These are phyloP conservation scores for Sebastes schlegelii DNA, from an alignment of 2,113 vertebrate genomes.

Conservation along the genomic window DNA sequence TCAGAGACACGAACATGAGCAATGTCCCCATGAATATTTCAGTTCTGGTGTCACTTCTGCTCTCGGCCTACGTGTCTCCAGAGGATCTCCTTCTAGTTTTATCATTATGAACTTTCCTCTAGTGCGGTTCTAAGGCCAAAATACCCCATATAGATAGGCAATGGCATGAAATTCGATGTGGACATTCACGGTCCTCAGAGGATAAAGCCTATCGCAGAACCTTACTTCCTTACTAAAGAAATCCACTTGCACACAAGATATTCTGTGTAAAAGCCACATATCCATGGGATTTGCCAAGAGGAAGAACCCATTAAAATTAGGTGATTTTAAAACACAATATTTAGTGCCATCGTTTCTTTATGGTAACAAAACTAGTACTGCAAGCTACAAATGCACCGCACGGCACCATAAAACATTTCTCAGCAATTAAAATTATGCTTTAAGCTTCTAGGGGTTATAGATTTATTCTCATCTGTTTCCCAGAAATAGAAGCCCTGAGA, in stretches of 20 bases:
- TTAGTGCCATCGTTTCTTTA: not conserved
- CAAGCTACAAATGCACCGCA: not conserved
- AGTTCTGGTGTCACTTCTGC: constrained; percentile 28
- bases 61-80: constrained; percentile 11
- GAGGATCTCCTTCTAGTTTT: constrained; percentile 34
- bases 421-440: not conserved
- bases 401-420: not conserved
- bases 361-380: not conserved
- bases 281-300: not conserved
- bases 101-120: constrained; percentile 3
- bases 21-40: constrained; percentile 50
- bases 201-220: not conserved
- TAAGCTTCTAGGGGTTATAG: not conserved
- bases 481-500: not conserved
- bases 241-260: not conserved
- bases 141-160: not conserved
- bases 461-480: not conserved
- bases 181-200: not conserved
- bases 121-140: not conserved
- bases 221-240: not conserved
- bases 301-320: not conserved
- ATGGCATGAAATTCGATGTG: not conserved
- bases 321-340: not conserved
- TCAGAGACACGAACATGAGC: constrained; percentile 26
- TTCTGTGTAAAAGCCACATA: not conserved